Percentiles rank a stretch among this genome's conserved stretches.
phyloP scores from a whole-genome alignment of 37 sponge, comb jelly and placozoan species.

The Halichondria panicea region DNA sequence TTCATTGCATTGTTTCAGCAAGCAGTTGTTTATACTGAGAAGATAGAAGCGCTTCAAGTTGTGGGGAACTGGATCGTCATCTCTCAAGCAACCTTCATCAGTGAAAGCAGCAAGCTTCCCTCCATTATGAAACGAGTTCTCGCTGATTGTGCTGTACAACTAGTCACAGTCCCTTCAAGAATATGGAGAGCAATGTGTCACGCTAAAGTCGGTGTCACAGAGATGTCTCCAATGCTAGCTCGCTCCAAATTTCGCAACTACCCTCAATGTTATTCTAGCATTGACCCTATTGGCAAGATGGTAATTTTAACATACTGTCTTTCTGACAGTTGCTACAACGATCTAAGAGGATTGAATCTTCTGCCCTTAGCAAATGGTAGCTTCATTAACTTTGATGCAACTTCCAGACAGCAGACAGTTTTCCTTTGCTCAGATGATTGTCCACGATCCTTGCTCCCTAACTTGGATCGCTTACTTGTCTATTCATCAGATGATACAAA shows the following conservation, averaged over 20 bases:
- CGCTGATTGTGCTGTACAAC: slow-evolving; percentile 18
- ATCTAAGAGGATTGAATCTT: slow-evolving; percentile 21
- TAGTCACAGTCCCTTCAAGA: slow-evolving; percentile 13
- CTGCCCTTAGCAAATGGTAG: slow-evolving; percentile 47
- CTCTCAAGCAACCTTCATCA: too few relatives aligned
- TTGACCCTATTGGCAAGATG: slow-evolving; percentile 16
- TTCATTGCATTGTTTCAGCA: too few relatives aligned
- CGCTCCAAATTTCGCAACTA: background rate
- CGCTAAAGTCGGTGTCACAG: background rate
- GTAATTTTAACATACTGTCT: slow-evolving; percentile 55
- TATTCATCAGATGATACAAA: background rate
- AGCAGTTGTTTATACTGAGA: too few relatives aligned
- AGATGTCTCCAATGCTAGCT: slow-evolving; percentile 18
- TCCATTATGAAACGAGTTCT: slow-evolving; percentile 6
- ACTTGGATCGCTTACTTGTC: slow-evolving; percentile 16
- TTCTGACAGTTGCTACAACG: slow-evolving; percentile 29
- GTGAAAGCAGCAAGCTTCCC: too few relatives aligned
- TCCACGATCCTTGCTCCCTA: slow-evolving; percentile 28
- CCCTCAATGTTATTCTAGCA: slow-evolving; percentile 2
- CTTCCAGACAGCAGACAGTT: background rate
- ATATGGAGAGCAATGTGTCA: slow-evolving; percentile 16
- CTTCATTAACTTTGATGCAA: slow-evolving; percentile 29
- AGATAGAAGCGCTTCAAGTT: too few relatives aligned
- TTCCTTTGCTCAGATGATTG: slow-evolving; percentile 32
- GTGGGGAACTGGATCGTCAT: too few relatives aligned